Base-by-base conservation (phyloP, 2,113 vertebrate genomes). In the Thunnus thynnus region DNA sequence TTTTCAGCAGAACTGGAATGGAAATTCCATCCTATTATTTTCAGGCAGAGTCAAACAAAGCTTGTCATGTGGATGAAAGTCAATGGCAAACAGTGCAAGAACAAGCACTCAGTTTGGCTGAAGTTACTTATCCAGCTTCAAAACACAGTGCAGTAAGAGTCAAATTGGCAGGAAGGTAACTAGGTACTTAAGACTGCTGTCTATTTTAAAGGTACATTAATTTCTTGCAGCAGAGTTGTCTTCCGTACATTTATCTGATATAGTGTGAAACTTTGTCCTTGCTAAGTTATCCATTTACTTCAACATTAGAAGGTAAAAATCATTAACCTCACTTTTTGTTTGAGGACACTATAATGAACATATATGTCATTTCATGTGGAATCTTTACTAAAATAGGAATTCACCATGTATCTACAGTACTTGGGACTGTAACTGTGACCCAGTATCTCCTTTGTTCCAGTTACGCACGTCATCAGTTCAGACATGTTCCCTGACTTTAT, bases 21-120 rank as follows among this genome's bases (percentile, higher is more conserved):
- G 83, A 90, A 89, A 85, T 86, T 88, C 70, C 89, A 89, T 82
- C 76, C 87, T 74, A 72, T 86, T 89, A 85, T 91, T 83, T 81
- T 57, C 81, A 84, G 67, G 36, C 30, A 27, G 48, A 76, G 70
- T 80, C 74, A 89, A 77, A 83, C 44, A 85, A 88, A 80, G 50
- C 57, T 71, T 83, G 79, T 79, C 56, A 80, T 69, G 67, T 51
- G 88, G 78, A 93, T 91, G 75, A 88, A 88, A 90, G 86, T 65
- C 11, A 22, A 27, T 63, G 32, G 69, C 70, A 79, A 86, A 83
- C 61, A 18, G 66, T 18, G 41, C 56, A 50, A 17, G 64, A 36
- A 25, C 27, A 79, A 83, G 56, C 41, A 82, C 22, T 25, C 3
- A 30, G 50, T 41, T 44, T 51, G 71, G 63, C 22, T 83, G 27